phyloP scores from a whole-genome alignment of 37 sponge, comb jelly and placozoan species.

The Ephydatia muelleri region DNA sequence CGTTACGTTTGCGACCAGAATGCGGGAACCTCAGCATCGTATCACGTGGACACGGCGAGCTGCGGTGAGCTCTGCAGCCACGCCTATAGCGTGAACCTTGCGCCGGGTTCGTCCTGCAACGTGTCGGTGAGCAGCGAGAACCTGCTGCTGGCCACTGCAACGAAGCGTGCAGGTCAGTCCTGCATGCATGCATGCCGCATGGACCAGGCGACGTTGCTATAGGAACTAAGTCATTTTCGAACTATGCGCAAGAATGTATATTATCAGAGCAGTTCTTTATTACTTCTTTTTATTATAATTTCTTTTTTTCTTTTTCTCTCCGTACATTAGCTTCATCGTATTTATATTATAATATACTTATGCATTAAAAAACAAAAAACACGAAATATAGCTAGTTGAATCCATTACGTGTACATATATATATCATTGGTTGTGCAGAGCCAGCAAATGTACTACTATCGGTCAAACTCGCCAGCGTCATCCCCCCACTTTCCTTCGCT shows the following conservation, averaged over 20 bases:
- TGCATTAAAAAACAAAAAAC: too few relatives aligned
- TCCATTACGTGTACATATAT: too few relatives aligned
- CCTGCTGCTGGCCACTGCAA: not conserved
- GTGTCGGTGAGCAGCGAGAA: not conserved
- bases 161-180: not conserved
- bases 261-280: too few relatives aligned
- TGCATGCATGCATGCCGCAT: too few relatives aligned
- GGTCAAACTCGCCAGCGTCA: not conserved
- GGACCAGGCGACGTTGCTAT: too few relatives aligned
- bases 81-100: not conserved
- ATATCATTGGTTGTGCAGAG: not conserved
- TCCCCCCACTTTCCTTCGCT: not conserved
- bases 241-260: too few relatives aligned
- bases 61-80: not conserved
- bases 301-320: too few relatives aligned
- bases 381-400: too few relatives aligned
- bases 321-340: too few relatives aligned
- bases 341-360: too few relatives aligned
- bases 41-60: not conserved
- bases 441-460: not conserved
- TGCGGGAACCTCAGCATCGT: not conserved
- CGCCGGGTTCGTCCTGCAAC: not conserved
- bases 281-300: too few relatives aligned
- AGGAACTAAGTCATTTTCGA: too few relatives aligned
- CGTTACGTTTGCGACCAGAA: not conserved